phyloP scores from a whole-genome alignment of 2,888 invertebrate genomes.

The Lumbricus terrestris region DNA sequence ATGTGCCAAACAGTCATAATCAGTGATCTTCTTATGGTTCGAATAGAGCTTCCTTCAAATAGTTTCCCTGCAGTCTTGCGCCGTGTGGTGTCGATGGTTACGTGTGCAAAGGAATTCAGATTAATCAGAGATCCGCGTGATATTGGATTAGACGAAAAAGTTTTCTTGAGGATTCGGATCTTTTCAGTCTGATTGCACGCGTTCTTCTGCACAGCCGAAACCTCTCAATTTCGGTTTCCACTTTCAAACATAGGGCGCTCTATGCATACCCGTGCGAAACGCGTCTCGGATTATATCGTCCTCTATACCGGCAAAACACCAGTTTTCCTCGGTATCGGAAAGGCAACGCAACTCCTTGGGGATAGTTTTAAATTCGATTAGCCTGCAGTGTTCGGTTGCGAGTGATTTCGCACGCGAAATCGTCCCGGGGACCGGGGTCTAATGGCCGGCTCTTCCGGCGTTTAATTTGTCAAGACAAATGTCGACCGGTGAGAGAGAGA shows the following conservation, averaged over 20 bases:
- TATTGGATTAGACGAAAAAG: neutral
- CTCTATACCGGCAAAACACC: neutral
- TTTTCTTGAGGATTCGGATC: neutral
- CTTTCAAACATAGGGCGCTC: neutral
- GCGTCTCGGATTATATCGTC: neutral
- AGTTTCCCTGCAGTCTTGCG: neutral
- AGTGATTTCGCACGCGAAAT: neutral
- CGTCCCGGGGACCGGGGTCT: neutral
- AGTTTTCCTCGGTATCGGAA: neutral
- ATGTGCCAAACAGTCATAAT: neutral
- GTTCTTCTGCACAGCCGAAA: neutral
- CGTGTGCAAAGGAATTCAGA: neutral
- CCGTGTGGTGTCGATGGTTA: neutral
- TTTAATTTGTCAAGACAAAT: slow-evolving; percentile 3
- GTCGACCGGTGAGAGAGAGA: neutral
- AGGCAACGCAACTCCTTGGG: neutral
- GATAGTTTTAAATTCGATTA: neutral
- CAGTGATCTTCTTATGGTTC: neutral
- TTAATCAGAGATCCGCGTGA: neutral
- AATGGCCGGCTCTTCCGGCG: neutral
- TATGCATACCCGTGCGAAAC: neutral
- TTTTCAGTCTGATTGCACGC: neutral
- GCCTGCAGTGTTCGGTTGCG: neutral
- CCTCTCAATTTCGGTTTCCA: neutral
- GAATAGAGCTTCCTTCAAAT: neutral